Base-by-base conservation (phyloP, 2,797 vertebrate genomes). In the Acrocephalus scirpaceus region DNA sequence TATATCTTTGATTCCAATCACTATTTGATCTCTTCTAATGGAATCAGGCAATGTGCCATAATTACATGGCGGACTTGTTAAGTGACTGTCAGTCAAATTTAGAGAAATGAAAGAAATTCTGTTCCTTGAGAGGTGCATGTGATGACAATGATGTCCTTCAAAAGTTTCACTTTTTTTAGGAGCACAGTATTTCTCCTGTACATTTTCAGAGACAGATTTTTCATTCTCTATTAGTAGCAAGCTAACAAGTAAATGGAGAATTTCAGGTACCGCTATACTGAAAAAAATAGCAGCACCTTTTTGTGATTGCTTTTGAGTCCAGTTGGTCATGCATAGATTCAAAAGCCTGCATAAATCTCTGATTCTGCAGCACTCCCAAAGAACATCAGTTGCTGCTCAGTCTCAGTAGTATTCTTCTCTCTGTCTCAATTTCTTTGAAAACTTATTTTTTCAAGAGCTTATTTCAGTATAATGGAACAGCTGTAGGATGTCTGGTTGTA, bases 61-160 rank as follows among this genome's bases (percentile, higher is more conserved):
- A 96, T 94, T 94, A 71, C 75, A 80, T 0, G 3, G 61, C 2
- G 19, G 78, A 88, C 78, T 92, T 92, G 64, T 81, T 91, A 92
- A 96, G 67, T 71, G 78, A 61, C 82, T 95, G 94, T 93, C 92
- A 94, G 64, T 90, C 84, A 91, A 76, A 90, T 82, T 80, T 64
- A 71, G 53, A 77, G 36, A 85, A 95, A 89, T 82, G 40, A 89
- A 93, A 91, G 84, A 56, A 91, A 89, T 76, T 82, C 19, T 79
- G 7, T 64, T 85, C 84, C 82, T 93, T 79, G 53, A 87, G 64
- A 87, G 16, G 8, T 48, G 15, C 16, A 42, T 64, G 58, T 82
- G 73, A 62, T 81, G 53, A 76, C 74, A 93, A 25, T 29, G 11
- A 78, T 69, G 67, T 73, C 88, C 54, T 94, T 94, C 70, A 94